These are phyloP conservation scores for Pterostichus madidus DNA, from an alignment of 2,888 invertebrate genomes.

Conservation along the genomic window DNA sequence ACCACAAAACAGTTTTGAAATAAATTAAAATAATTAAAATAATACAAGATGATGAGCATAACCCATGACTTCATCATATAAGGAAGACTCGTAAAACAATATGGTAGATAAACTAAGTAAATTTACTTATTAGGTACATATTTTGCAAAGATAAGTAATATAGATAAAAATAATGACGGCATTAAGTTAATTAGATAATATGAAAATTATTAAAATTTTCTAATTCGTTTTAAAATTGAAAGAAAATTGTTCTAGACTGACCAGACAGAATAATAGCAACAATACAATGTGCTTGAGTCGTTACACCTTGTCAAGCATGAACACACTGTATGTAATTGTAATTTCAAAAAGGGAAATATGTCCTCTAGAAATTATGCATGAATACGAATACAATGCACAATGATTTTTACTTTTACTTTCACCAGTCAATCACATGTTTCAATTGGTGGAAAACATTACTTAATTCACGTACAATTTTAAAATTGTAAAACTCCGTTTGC, in stretches of 20 bases:
- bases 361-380: conserved; percentile 38
- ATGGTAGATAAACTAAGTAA: conserved; percentile 38
- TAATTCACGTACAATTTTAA: too few relatives aligned
- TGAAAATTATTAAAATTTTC: conserved; percentile 27
- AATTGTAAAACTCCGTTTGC: too few relatives aligned
- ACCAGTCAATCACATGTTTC: conserved; percentile 16
- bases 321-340: neutral
- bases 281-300: conserved; percentile 10
- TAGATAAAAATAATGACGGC: conserved; percentile 40
- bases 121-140: conserved; percentile 38
- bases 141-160: conserved; percentile 44
- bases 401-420: conserved; percentile 42
- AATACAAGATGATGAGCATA: conserved; percentile 30
- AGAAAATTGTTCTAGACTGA: conserved; percentile 29
- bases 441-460: neutral
- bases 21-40: conserved; percentile 62
- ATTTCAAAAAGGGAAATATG: conserved; percentile 34
- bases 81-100: conserved; percentile 19
- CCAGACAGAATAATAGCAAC: conserved; percentile 4
- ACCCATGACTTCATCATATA: conserved; percentile 36
- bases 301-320: conserved; percentile 19
- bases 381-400: conserved; percentile 39
- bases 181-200: conserved; percentile 49
- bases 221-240: conserved; percentile 31
- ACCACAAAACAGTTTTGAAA: conserved; percentile 53